Evolutionary conservation across 1,140 invertebrate species (phyloP).

Genomic region (Leptonema lineaticorne): DNA sequence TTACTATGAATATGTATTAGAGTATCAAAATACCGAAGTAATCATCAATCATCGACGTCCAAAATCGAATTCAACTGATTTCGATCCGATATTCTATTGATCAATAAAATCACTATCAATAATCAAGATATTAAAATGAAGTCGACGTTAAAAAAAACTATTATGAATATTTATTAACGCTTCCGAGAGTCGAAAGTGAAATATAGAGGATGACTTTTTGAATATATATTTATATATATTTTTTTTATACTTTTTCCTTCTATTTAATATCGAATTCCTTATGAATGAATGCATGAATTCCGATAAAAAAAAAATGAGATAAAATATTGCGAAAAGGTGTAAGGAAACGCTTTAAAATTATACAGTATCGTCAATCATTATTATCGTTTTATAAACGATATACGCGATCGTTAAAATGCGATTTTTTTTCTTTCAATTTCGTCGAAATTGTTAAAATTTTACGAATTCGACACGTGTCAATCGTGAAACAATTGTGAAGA

Average conservation of each 20-base stretch:
- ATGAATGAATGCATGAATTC: no score
- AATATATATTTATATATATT: no score
- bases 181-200: neutral
- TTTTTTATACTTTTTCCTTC: no score
- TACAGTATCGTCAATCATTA: neutral
- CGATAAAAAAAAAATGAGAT: no score
- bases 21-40: no score
- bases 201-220: no score
- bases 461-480: neutral
- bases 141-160: neutral
- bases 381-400: neutral
- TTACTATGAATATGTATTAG: neutral
- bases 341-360: no score
- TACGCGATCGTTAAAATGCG: no score
- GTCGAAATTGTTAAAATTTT: no score
- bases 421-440: no score
- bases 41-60: neutral
- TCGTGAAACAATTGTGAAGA: neutral
- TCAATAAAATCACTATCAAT: neutral
- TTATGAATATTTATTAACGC: neutral
- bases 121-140: neutral
- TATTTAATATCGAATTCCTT: no score
- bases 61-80: slow-evolving; percentile 2
- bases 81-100: slow-evolving; percentile 2
- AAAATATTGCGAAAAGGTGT: no score